Conservation (phyloP, 2,888 invertebrate genomes). For the Myopa testacea region DNA sequence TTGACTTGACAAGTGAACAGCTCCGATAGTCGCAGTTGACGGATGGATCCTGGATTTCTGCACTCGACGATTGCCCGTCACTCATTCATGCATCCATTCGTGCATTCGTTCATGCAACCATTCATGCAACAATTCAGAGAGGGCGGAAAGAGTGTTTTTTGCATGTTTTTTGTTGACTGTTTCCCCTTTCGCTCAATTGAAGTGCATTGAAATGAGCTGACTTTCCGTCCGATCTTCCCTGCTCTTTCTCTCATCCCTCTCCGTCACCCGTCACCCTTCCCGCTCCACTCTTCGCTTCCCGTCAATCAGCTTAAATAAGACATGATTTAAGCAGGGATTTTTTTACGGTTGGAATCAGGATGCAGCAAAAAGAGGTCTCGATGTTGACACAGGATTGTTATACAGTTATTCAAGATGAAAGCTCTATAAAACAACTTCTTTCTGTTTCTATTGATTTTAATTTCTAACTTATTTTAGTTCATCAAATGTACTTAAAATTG, state of each 20-base stretch:
- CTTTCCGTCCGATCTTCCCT: no score
- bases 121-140: not conserved
- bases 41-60: not conserved
- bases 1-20: conserved; percentile 38
- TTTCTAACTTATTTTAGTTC: not conserved
- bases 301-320: not conserved
- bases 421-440: no score
- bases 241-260: no score
- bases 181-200: conserved; percentile 1
- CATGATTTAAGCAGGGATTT: not conserved
- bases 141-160: not conserved
- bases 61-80: conserved; percentile 12
- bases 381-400: no score
- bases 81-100: conserved; percentile 15
- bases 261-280: no score
- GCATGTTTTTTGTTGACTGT: not conserved
- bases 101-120: not conserved
- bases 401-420: no score
- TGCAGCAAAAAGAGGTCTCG: no score
- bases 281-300: not conserved
- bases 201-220: conserved; percentile 21
- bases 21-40: conserved; percentile 2
- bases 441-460: no score
- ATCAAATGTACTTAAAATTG: not conserved
- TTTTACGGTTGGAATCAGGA: not conserved